phyloP scores from a whole-genome alignment of 2,888 invertebrate species.

The Diabrotica balteata region DNA sequence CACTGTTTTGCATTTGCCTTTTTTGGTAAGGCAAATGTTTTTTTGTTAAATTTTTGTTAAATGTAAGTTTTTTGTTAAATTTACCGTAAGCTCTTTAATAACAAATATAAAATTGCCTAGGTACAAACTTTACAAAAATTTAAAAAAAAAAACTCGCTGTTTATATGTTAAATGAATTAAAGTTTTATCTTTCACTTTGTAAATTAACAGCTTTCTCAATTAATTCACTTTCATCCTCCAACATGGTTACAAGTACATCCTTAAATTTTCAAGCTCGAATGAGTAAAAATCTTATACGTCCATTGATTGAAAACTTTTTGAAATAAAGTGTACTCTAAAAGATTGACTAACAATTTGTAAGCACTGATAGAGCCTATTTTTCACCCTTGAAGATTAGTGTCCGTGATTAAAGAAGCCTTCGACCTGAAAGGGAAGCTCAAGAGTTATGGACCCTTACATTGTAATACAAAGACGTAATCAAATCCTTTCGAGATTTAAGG shows the following conservation, averaged over 20 bases:
- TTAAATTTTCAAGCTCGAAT: constrained; percentile 18
- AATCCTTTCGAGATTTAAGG: constrained; percentile 19
- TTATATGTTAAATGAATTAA: too few relatives aligned
- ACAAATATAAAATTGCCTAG: too few relatives aligned
- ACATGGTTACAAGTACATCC: neutral
- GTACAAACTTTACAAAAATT: too few relatives aligned
- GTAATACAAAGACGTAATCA: constrained; percentile 45
- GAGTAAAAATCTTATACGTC: constrained; percentile 31
- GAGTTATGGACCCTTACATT: constrained; percentile 51
- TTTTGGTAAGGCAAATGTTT: too few relatives aligned
- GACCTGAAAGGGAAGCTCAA: constrained; percentile 45
- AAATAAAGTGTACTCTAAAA: constrained; percentile 35
- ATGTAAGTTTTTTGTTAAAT: too few relatives aligned
- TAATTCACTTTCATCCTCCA: neutral
- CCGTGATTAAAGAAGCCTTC: constrained; percentile 46
- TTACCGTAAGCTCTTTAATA: too few relatives aligned
- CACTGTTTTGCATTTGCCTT: too few relatives aligned
- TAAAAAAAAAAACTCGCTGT: too few relatives aligned
- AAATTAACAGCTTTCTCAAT: constrained; percentile 1
- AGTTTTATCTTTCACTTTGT: neutral
- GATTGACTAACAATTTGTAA: constrained; percentile 54
- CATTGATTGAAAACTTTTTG: constrained; percentile 33
- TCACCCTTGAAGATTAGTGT: constrained; percentile 53
- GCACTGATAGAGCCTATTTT: constrained; percentile 52
- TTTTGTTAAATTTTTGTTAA: too few relatives aligned